phyloP scores from a whole-genome alignment of 2,888 invertebrate species.

The Drosophila mimetica region DNA sequence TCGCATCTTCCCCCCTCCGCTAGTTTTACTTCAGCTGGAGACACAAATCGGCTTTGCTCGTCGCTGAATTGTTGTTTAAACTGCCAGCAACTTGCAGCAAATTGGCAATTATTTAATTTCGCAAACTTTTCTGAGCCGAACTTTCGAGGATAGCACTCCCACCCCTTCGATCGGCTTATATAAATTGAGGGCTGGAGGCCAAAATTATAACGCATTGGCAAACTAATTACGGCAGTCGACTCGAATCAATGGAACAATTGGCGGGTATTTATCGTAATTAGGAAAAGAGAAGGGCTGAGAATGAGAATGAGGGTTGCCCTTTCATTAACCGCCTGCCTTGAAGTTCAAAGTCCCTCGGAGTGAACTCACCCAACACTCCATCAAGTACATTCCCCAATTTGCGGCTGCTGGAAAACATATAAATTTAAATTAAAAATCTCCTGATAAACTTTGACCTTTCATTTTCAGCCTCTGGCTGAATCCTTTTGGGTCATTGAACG shows the following conservation, averaged over 20 bases:
- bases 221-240: slow-evolving; percentile 45
- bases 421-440: slow-evolving; percentile 47
- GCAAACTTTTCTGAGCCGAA: slow-evolving; percentile 35
- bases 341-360: slow-evolving; percentile 12
- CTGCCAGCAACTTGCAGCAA: slow-evolving; percentile 47
- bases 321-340: slow-evolving; percentile 25
- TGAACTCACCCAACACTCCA: slow-evolving; percentile 6
- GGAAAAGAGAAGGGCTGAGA: slow-evolving; percentile 14
- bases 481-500: slow-evolving; percentile 29
- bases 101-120: slow-evolving; percentile 53
- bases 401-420: slow-evolving; percentile 36
- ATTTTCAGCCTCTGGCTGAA: slow-evolving; percentile 18
- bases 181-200: slow-evolving; percentile 36
- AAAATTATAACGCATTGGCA: slow-evolving; percentile 52
- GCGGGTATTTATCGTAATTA: slow-evolving; percentile 49
- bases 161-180: slow-evolving; percentile 38
- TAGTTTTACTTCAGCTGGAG: slow-evolving; percentile 20
- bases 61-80: slow-evolving; percentile 49
- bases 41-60: slow-evolving; percentile 43
- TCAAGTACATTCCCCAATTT: slow-evolving; percentile 16
- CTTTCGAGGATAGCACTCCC: background rate
- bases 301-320: slow-evolving; percentile 13
- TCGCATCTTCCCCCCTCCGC: slow-evolving; percentile 1
- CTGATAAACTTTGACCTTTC: slow-evolving; percentile 44
- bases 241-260: slow-evolving; percentile 45